Conservation (phyloP, 2,888 invertebrate species). For the Trissolcus brochymenae region DNA sequence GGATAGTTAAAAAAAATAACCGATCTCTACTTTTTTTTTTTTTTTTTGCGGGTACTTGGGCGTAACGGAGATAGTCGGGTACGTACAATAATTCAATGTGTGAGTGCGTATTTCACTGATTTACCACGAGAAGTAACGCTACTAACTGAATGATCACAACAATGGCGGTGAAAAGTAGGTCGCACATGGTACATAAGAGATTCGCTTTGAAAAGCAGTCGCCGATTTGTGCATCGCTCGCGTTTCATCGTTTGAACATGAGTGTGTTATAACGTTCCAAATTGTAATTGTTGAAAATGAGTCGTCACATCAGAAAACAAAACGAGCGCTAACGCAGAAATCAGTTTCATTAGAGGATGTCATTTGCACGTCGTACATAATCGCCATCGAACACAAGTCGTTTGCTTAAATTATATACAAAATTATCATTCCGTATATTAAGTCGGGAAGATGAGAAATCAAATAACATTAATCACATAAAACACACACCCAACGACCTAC, state of each 20-base stretch:
- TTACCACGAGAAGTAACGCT: conserved; percentile 46
- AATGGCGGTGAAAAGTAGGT: conserved; percentile 53
- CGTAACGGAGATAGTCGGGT: conserved; percentile 46
- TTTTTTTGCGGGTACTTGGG: conserved; percentile 42
- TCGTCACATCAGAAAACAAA: not conserved
- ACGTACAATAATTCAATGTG: conserved; percentile 34
- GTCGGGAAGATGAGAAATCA: not conserved
- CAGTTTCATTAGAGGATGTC: conserved; percentile 21
- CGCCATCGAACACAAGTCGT: conserved; percentile 33
- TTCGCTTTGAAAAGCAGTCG: conserved; percentile 20
- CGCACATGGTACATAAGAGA: conserved; percentile 42
- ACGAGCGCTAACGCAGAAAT: conserved; percentile 13
- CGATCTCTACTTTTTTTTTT: conserved; percentile 35
- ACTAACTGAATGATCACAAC: conserved; percentile 47
- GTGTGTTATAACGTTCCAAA: not conserved
- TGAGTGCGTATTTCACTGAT: conserved; percentile 47
- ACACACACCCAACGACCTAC: conserved; percentile 11
- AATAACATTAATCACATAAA: not conserved
- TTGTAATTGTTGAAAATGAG: not conserved
- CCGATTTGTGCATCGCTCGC: not conserved
- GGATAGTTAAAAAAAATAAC: conserved; percentile 52
- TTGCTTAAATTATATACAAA: conserved; percentile 33
- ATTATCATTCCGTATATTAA: not conserved
- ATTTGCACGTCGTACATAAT: conserved; percentile 33
- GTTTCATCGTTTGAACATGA: not conserved